Evolutionary conservation across 1,140 invertebrate genomes (phyloP).

Genomic region (Thaumetopoea pityocampa): DNA sequence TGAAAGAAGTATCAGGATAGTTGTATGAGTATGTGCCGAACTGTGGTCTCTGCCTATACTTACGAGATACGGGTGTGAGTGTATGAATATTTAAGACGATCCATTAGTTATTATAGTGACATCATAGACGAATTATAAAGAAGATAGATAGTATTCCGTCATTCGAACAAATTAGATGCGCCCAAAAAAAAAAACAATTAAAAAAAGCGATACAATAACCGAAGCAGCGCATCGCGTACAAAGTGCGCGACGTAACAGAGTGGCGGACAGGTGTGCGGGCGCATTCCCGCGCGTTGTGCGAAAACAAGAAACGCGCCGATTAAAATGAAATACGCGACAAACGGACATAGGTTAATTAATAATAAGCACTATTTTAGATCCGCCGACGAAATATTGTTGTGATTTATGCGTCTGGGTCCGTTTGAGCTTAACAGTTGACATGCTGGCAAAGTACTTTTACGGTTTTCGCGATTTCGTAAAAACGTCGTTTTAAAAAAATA

Average conservation of each 20-base stretch:
- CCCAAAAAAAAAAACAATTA: conserved; percentile 6
- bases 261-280: conserved; percentile 43
- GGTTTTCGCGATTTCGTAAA: too few relatives aligned
- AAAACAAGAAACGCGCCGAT: conserved; percentile 45
- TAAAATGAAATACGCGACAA: conserved; percentile 56
- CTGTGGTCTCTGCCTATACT: too few relatives aligned
- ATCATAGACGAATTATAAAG: background rate
- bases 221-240: conserved; percentile 17
- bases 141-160: background rate
- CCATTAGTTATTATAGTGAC: too few relatives aligned
- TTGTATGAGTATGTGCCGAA: too few relatives aligned
- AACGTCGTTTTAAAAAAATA: too few relatives aligned
- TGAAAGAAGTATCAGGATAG: too few relatives aligned
- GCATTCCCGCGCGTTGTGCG: conserved; percentile 33
- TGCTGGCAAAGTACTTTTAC: too few relatives aligned
- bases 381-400: conserved; percentile 51
- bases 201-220: conserved; percentile 20
- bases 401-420: conserved; percentile 48
- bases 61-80: too few relatives aligned
- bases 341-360: conserved; percentile 56
- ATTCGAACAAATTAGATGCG: conserved; percentile 6
- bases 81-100: too few relatives aligned
- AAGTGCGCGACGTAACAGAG: conserved; percentile 36
- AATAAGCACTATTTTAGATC: conserved; percentile 51
- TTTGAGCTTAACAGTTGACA: background rate